A percentile compares a stretch with the other conserved stretches of the same genome.
These are phyloP conservation scores for Drosophila meridionalis DNA, from an alignment of 2,888 invertebrate genomes.

Conservation along the genomic window DNA sequence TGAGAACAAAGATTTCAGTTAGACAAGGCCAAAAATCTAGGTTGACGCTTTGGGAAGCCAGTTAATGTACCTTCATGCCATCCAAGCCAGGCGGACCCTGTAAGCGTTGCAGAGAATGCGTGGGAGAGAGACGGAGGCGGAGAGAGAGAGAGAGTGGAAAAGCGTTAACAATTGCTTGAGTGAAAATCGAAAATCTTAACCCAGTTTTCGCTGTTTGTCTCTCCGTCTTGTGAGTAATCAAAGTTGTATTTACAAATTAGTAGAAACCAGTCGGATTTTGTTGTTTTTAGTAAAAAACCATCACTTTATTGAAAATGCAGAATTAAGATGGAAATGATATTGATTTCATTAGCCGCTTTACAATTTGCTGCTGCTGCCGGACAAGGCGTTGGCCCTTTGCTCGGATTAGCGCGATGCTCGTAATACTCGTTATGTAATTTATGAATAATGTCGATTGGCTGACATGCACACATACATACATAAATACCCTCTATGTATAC, in stretches of 20 bases:
- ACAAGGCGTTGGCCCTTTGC: constrained; percentile 28
- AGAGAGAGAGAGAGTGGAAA: constrained; percentile 50
- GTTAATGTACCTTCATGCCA: constrained; percentile 94
- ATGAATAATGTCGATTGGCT: constrained; percentile 28
- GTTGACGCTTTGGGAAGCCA: constrained; percentile 2
- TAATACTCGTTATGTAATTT: constrained; percentile 3
- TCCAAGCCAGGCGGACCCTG: constrained; percentile 97
- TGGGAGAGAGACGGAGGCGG: constrained; percentile 23
- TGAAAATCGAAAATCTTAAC: neutral
- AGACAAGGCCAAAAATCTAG: constrained; percentile 14
- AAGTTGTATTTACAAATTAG: constrained; percentile 24
- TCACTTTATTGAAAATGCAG: constrained; percentile 80
- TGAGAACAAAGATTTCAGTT: constrained; percentile 33
- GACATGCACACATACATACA: constrained; percentile 26
- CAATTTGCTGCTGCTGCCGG: constrained; percentile 39
- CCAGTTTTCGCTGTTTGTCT: neutral
- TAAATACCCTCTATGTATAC: constrained; percentile 33
- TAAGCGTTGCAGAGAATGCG: constrained; percentile 49
- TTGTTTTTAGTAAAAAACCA: constrained; percentile 76
- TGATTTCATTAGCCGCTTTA: constrained; percentile 66
- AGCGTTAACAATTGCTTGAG: constrained; percentile 47
- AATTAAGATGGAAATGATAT: constrained; percentile 77
- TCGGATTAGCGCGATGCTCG: constrained; percentile 27
- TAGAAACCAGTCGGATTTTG: constrained; percentile 16
- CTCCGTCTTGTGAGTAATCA: constrained; percentile 23